Conservation (phyloP, 2,797 vertebrate genomes). For the Eulemur rubriventer region DNA sequence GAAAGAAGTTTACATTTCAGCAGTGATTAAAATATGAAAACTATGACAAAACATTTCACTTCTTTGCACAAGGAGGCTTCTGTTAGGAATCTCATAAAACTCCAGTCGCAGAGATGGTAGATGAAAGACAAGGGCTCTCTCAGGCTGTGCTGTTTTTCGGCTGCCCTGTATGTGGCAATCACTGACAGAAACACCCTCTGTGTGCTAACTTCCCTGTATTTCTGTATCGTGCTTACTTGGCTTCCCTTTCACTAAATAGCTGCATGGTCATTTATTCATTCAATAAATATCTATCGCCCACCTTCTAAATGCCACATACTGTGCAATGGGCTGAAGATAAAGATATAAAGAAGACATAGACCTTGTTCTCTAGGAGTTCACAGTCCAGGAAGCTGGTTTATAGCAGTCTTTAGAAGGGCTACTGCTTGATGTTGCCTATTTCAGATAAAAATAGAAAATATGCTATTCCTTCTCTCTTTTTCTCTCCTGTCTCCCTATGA, state of each 20-base stretch:
- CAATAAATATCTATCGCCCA: not conserved
- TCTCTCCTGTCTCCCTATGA: constrained; percentile 45
- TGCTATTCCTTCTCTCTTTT: constrained; percentile 46
- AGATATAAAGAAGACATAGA: constrained; percentile 9
- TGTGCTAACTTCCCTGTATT: not conserved
- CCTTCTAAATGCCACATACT: not conserved
- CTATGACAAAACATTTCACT: not conserved
- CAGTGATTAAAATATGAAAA: constrained; percentile 21
- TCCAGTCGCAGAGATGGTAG: not conserved
- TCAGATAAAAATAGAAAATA: constrained; percentile 70
- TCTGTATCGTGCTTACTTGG: not conserved
- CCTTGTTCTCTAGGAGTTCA: constrained; percentile 43
- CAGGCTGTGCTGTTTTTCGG: not conserved
- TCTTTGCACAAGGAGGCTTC: not conserved
- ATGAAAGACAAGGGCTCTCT: not conserved
- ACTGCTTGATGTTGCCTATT: constrained; percentile 59
- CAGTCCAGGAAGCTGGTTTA: not conserved
- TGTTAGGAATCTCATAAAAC: not conserved
- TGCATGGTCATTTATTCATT: constrained; percentile 36
- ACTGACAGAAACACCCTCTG: not conserved
- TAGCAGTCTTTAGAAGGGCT: constrained; percentile 27
- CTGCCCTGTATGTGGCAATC: not conserved
- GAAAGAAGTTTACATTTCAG: not conserved
- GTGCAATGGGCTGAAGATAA: not conserved
- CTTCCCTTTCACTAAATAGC: not conserved